These are phyloP conservation scores for Antedon mediterranea DNA, from an alignment of 53 echinoderm and acorn worm genomes.

Conservation along the genomic window DNA sequence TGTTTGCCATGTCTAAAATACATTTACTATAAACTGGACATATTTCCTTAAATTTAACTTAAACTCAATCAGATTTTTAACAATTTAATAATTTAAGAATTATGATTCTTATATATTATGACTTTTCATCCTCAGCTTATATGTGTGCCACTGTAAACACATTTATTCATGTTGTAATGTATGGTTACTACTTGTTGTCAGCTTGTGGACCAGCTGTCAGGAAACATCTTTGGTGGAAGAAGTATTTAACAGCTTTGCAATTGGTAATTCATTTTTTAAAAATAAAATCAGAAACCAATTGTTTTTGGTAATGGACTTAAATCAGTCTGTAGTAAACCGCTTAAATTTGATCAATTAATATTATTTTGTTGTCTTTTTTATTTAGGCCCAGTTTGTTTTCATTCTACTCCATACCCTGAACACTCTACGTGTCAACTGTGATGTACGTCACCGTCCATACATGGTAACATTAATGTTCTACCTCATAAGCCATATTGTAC, in stretches of 20 bases:
- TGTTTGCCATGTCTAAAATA: too few relatives aligned
- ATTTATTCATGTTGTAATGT: slow-evolving; percentile 82
- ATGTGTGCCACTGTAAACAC: slow-evolving; percentile 70
- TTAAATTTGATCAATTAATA: background rate
- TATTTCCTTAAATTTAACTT: too few relatives aligned
- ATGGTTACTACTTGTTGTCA: slow-evolving; percentile 82
- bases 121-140: slow-evolving; percentile 36
- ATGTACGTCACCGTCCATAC: slow-evolving; percentile 38
- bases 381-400: slow-evolving; percentile 67
- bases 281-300: too few relatives aligned
- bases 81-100: too few relatives aligned
- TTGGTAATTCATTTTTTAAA: too few relatives aligned
- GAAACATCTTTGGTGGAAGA: slow-evolving; percentile 94
- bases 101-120: background rate
- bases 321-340: background rate
- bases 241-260: slow-evolving; percentile 73
- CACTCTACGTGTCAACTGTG: slow-evolving; percentile 43
- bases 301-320: background rate
- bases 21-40: too few relatives aligned
- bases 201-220: slow-evolving; percentile 74
- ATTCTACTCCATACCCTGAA: slow-evolving; percentile 53
- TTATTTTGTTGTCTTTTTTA: background rate
- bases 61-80: too few relatives aligned
- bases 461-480: slow-evolving; percentile 57
- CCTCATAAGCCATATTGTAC: slow-evolving; percentile 63